phyloP scores from a whole-genome alignment of 2,888 invertebrate genomes.

The Lucinisca nassula region DNA sequence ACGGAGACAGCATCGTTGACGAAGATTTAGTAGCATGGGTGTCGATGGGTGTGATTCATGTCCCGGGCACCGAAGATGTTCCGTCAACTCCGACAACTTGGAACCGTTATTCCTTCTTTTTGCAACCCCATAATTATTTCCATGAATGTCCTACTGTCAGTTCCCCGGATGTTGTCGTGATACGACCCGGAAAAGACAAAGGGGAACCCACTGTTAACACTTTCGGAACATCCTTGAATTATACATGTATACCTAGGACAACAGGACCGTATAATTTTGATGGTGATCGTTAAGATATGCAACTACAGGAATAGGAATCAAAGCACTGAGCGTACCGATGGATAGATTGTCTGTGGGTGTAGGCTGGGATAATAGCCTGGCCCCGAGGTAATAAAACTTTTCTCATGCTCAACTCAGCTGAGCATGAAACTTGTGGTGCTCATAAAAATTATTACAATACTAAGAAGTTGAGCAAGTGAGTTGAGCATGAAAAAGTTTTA shows the following conservation, averaged over 20 bases:
- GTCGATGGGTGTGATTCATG: constrained; percentile 80
- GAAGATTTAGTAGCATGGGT: constrained; percentile 85
- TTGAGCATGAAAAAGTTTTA: too few relatives aligned
- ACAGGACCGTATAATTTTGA: constrained; percentile 47
- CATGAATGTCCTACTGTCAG: constrained; percentile 78
- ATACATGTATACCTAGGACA: constrained; percentile 42
- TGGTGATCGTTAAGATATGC: constrained; percentile 18
- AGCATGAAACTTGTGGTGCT: too few relatives aligned
- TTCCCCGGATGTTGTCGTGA: constrained; percentile 75
- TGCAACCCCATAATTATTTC: constrained; percentile 84
- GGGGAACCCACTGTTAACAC: constrained; percentile 32
- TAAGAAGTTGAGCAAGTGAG: too few relatives aligned
- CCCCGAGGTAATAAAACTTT: too few relatives aligned
- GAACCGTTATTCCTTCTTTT: constrained; percentile 76
- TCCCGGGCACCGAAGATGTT: constrained; percentile 84
- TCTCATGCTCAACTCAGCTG: too few relatives aligned
- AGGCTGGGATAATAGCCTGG: too few relatives aligned
- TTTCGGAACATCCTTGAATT: constrained; percentile 40
- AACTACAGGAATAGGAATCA: too few relatives aligned
- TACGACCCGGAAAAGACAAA: constrained; percentile 40
- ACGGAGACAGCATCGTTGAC: constrained; percentile 78
- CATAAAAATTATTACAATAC: too few relatives aligned
- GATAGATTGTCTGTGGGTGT: too few relatives aligned
- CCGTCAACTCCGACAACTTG: constrained; percentile 82
- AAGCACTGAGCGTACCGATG: too few relatives aligned